Percentiles rank a stretch among this genome's conserved stretches.
Evolutionary conservation across 2,113 vertebrate species (phyloP).

Genomic region (Xerus inauris): DNA sequence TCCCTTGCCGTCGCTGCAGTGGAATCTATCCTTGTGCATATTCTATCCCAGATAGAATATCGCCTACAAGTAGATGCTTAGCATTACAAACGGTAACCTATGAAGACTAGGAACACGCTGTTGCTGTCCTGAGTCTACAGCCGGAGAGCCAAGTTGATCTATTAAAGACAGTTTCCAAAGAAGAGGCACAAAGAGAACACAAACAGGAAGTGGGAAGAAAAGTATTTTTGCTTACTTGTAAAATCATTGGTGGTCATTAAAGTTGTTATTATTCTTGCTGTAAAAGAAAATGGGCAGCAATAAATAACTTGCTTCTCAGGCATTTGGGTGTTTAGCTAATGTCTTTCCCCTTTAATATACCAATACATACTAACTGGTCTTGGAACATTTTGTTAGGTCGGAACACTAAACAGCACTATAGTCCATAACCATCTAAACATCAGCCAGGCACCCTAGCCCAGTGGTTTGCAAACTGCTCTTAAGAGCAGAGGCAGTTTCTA

Average conservation of each 20-base stretch:
- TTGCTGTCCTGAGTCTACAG: background rate
- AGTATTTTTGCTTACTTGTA: slow-evolving; percentile 87
- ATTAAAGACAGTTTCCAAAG: background rate
- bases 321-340: background rate
- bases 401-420: background rate
- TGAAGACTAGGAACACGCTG: background rate
- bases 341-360: background rate
- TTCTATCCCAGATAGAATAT: fast-evolving
- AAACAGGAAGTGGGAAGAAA: background rate
- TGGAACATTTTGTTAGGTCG: background rate
- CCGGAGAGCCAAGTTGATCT: too few species aligned
- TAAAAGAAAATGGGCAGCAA: slow-evolving; percentile 71
- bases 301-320: slow-evolving; percentile 29
- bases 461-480: background rate
- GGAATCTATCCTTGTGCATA: too few species aligned
- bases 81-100: background rate
- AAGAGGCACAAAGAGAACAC: background rate
- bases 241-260: slow-evolving; percentile 92
- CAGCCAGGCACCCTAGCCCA: background rate
- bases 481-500: background rate
- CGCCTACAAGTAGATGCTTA: background rate
- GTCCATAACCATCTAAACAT: background rate
- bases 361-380: background rate
- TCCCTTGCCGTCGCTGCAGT: background rate
- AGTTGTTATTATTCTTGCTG: slow-evolving; percentile 96